Conservation (phyloP, 1,140 invertebrate species). For the Cotesia typhae region DNA sequence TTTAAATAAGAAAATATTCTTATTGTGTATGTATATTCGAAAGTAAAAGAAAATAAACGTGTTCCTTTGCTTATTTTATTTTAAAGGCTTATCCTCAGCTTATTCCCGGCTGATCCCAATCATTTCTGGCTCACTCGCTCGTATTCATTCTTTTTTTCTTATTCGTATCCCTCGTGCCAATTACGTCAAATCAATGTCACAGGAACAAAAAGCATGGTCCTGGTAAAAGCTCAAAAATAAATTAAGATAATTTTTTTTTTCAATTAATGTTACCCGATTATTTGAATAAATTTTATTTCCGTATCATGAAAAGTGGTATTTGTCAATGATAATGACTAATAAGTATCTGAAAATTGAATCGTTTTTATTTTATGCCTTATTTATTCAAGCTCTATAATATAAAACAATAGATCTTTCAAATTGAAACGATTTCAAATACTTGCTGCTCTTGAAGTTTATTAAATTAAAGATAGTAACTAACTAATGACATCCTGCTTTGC, state of each 20-base stretch:
- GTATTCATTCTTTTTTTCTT: slow-evolving; percentile 8
- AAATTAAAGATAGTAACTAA: too few relatives aligned
- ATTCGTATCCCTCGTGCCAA: slow-evolving; percentile 62
- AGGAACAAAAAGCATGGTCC: slow-evolving; percentile 49
- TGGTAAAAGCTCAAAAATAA: slow-evolving; percentile 11
- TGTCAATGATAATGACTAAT: too few relatives aligned
- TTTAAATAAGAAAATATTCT: neutral
- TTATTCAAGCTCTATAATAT: too few relatives aligned
- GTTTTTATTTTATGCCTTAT: too few relatives aligned
- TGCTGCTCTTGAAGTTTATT: too few relatives aligned
- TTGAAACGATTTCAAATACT: too few relatives aligned
- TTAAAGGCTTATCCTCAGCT: slow-evolving; percentile 61
- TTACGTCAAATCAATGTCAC: slow-evolving; percentile 66
- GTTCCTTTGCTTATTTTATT: neutral
- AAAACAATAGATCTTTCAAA: too few relatives aligned
- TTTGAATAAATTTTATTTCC: slow-evolving; percentile 7
- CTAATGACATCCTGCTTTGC: too few relatives aligned
- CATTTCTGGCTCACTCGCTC: slow-evolving; percentile 57
- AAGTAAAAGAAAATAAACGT: slow-evolving; percentile 2
- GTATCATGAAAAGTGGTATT: too few relatives aligned
- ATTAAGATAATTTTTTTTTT: slow-evolving; percentile 11
- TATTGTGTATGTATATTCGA: neutral
- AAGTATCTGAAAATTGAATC: too few relatives aligned
- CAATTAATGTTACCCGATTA: slow-evolving; percentile 14
- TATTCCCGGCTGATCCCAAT: slow-evolving; percentile 65